These are phyloP conservation scores for Hydrozoanthus tunicans DNA, from an alignment of 64 coral and sea anemone genomes.

Conservation along the genomic window DNA sequence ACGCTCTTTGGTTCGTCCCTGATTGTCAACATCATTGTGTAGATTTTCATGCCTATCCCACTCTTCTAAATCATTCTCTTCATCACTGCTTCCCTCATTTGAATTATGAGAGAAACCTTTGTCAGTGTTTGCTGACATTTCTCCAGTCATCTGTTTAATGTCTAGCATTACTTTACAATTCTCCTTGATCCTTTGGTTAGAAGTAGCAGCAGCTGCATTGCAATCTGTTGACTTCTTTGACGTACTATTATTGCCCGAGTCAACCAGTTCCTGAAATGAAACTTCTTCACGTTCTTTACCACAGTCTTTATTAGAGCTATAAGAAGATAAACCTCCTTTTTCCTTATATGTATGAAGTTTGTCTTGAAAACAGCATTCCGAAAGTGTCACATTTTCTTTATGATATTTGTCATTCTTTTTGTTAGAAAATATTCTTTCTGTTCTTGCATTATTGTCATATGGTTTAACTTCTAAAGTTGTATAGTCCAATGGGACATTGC, in stretches of 20 bases:
- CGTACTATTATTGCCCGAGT: not conserved
- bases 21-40: conserved; percentile 91
- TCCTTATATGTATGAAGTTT: not conserved
- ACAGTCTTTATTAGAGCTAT: not conserved
- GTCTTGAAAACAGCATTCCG: not conserved
- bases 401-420: not conserved
- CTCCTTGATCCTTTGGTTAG: not conserved
- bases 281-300: not conserved
- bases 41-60: conserved; percentile 97
- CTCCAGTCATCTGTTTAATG: not conserved
- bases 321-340: not conserved
- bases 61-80: conserved; percentile 76
- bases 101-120: not conserved
- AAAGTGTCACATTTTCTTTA: not conserved
- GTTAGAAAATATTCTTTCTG: not conserved
- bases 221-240: not conserved
- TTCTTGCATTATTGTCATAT: not conserved
- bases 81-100: not conserved
- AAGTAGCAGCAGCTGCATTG: not conserved
- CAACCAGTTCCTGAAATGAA: not conserved
- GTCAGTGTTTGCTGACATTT: not conserved
- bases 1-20: conserved; percentile 92
- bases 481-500: conserved; percentile 95
- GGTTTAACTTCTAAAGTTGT: not conserved
- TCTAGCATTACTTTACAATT: not conserved